Evolutionary conservation across 2,888 invertebrate species (phyloP).

Genomic region (Thymelicus sylvestris): DNA sequence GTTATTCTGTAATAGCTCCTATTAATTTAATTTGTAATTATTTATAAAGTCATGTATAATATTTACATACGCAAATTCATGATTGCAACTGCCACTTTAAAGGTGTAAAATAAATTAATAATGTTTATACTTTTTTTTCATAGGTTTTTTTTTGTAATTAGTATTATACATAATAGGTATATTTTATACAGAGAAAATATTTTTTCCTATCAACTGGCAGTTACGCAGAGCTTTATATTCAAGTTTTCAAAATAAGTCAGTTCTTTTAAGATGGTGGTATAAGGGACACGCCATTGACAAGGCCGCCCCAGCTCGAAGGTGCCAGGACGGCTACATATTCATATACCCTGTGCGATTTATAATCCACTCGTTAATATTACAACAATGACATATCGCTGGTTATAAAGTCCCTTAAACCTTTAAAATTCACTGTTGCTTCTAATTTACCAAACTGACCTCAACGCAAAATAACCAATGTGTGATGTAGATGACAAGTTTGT

Average conservation of each 20-base stretch:
- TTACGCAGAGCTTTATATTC: constrained; percentile 67
- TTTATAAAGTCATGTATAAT: constrained; percentile 78
- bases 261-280: constrained; percentile 74
- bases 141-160: background rate
- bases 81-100: constrained; percentile 71
- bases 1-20: constrained; percentile 79
- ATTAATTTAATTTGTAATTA: constrained; percentile 79
- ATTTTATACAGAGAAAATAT: constrained; percentile 33
- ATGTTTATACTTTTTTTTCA: background rate
- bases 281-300: constrained; percentile 78
- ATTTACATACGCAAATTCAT: constrained; percentile 75
- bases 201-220: constrained; percentile 69
- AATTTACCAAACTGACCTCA: constrained; percentile 57
- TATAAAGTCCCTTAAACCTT: constrained; percentile 77
- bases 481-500: constrained; percentile 63
- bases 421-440: constrained; percentile 69
- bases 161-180: background rate
- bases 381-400: constrained; percentile 68
- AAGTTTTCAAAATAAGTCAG: constrained; percentile 74
- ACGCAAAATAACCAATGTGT: constrained; percentile 57
- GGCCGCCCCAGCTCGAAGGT: constrained; percentile 51
- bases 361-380: constrained; percentile 74
- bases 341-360: constrained; percentile 82
- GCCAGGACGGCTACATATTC: constrained; percentile 62
- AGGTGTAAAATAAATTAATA: constrained; percentile 48